Evolutionary conservation across 2,113 vertebrate species (phyloP).

Genomic region (Pseudolaguvia tuberculata): DNA sequence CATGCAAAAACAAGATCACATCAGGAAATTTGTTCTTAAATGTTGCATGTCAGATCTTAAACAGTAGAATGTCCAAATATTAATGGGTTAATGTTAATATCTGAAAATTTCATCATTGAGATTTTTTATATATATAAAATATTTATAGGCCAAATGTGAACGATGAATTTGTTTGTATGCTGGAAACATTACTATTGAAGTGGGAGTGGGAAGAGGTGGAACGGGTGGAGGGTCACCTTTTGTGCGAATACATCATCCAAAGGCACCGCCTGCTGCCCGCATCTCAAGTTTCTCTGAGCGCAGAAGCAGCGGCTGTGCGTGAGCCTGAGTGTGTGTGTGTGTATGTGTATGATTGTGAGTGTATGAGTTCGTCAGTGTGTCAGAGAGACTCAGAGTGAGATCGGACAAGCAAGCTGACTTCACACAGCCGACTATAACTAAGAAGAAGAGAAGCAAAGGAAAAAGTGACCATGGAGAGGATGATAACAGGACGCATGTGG

Average conservation of each 20-base stretch:
- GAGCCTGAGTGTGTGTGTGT: not conserved
- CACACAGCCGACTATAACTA: not conserved
- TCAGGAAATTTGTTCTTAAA: not conserved
- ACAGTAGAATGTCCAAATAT: not conserved
- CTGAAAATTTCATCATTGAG: not conserved
- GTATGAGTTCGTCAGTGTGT: not conserved
- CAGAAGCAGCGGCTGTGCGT: slow-evolving; percentile 7
- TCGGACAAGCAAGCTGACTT: slow-evolving; percentile 15
- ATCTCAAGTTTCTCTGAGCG: slow-evolving; percentile 66
- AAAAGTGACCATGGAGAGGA: slow-evolving; percentile 59
- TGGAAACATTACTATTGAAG: slow-evolving; percentile 44
- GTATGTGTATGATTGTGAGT: slow-evolving; percentile 24
- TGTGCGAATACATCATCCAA: slow-evolving; percentile 76
- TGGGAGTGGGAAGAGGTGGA: slow-evolving; percentile 14
- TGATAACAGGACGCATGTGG: slow-evolving; percentile 55
- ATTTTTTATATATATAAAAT: not conserved
- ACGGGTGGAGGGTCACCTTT: slow-evolving; percentile 67
- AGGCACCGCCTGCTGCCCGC: slow-evolving; percentile 65
- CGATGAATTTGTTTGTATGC: not conserved
- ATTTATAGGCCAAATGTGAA: too few relatives aligned
- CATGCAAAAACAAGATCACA: not conserved
- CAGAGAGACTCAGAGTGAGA: slow-evolving; percentile 26
- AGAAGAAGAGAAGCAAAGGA: slow-evolving; percentile 9
- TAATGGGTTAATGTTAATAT: not conserved
- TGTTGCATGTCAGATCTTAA: not conserved